Evolutionary conservation across 2,888 invertebrate genomes (phyloP).

Genomic region (Hypena proboscidalis): DNA sequence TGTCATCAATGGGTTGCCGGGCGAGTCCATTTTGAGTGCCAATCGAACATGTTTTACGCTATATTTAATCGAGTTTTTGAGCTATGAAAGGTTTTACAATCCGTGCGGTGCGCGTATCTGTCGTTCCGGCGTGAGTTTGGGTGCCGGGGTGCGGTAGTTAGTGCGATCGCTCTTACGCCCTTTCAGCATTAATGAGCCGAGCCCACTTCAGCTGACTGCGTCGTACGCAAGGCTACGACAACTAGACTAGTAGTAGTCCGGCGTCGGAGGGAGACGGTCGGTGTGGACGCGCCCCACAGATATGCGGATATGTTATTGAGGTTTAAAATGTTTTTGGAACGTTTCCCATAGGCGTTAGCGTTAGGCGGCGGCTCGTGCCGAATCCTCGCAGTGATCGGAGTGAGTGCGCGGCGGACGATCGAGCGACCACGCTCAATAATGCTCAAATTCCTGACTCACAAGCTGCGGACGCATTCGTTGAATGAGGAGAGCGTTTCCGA

Average conservation of each 20-base stretch:
- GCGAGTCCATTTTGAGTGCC: constrained; percentile 83
- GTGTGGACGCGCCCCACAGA: constrained; percentile 54
- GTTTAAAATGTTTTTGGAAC: constrained; percentile 72
- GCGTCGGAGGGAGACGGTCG: constrained; percentile 66
- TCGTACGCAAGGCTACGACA: constrained; percentile 82
- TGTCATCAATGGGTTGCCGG: constrained; percentile 90
- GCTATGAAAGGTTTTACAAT: constrained; percentile 36
- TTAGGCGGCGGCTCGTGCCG: constrained; percentile 40
- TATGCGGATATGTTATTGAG: constrained; percentile 72
- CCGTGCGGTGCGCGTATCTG: constrained; percentile 26
- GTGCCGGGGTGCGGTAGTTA: constrained; percentile 54
- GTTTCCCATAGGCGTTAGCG: constrained; percentile 67
- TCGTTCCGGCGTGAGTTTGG: constrained; percentile 31
- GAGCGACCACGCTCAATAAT: constrained; percentile 87
- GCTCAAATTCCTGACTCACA: constrained; percentile 94
- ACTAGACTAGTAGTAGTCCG: constrained; percentile 77
- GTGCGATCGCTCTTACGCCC: constrained; percentile 63
- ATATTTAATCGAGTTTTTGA: constrained; percentile 56
- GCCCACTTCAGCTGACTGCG: constrained; percentile 85
- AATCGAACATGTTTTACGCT: constrained; percentile 64
- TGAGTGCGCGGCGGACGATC: constrained; percentile 60
- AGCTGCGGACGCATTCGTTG: constrained; percentile 93
- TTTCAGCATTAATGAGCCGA: constrained; percentile 74
- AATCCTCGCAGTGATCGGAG: constrained; percentile 44
- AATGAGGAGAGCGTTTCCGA: constrained; percentile 92